Evolutionary conservation across 2,113 vertebrate species (phyloP).

Genomic region (Cygnus buccinator): DNA sequence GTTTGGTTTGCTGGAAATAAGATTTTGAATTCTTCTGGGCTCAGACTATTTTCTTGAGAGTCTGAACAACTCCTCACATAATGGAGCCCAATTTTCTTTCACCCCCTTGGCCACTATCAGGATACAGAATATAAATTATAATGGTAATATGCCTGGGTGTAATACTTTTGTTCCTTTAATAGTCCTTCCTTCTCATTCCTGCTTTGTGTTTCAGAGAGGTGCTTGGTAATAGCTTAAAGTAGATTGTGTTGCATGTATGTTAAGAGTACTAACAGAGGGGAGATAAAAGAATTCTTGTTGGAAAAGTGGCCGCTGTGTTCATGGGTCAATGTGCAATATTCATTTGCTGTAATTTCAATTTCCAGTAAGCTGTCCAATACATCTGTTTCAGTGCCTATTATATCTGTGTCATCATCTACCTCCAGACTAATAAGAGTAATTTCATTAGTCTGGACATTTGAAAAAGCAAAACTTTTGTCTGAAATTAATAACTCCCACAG

Average conservation of each 20-base stretch:
- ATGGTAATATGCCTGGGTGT: not conserved
- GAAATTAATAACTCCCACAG: slow-evolving; percentile 73
- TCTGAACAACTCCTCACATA: not conserved
- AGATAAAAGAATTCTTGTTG: slow-evolving; percentile 3
- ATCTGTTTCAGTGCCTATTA: slow-evolving; percentile 46
- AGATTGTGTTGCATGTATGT: not conserved
- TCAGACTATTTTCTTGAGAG: not conserved
- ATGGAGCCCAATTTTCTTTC: not conserved
- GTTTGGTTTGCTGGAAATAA: slow-evolving; percentile 10
- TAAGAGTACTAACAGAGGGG: not conserved
- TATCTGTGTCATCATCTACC: slow-evolving; percentile 50
- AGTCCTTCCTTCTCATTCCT: not conserved
- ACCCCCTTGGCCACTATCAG: not conserved
- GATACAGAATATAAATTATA: slow-evolving; percentile 13
- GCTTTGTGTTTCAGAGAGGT: not conserved
- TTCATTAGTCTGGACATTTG: slow-evolving; percentile 61
- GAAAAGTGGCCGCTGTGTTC: not conserved
- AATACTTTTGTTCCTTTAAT: slow-evolving; percentile 8
- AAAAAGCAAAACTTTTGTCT: slow-evolving; percentile 68
- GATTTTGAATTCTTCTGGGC: not conserved
- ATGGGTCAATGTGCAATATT: slow-evolving; percentile 32
- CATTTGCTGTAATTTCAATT: slow-evolving; percentile 29
- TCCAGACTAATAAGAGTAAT: slow-evolving; percentile 64
- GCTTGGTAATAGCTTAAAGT: not conserved
- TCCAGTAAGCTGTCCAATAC: slow-evolving; percentile 41